Conservation (phyloP, 1,140 invertebrate species). For the Leptopilina clavipes region DNA sequence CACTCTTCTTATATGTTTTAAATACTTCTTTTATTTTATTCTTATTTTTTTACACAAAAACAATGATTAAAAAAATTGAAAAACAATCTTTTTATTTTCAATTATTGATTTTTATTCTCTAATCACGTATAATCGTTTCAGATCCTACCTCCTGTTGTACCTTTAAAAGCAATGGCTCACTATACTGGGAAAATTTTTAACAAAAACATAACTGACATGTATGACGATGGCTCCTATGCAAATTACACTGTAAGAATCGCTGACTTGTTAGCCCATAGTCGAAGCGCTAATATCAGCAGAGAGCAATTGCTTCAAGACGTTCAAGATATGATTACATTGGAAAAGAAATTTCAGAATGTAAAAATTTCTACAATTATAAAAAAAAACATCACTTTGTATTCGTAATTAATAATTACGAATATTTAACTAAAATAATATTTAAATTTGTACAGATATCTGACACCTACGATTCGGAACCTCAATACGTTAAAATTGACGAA, state of each 20-base stretch:
- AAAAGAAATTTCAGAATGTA: slow-evolving; percentile 32
- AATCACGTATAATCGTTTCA: background rate
- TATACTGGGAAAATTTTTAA: background rate
- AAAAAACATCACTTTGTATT: background rate
- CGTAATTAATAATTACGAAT: background rate
- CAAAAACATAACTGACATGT: background rate
- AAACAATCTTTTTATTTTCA: too few relatives aligned
- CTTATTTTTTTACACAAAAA: too few relatives aligned
- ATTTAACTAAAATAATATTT: background rate
- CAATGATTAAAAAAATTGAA: too few relatives aligned
- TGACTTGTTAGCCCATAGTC: background rate
- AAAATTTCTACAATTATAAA: background rate
- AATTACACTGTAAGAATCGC: background rate
- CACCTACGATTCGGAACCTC: background rate
- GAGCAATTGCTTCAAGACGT: slow-evolving; percentile 36
- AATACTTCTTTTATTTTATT: too few relatives aligned
- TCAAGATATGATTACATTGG: slow-evolving; percentile 31
- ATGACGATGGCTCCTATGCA: background rate
- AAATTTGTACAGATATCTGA: background rate
- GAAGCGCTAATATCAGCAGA: background rate
- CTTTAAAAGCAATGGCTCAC: background rate
- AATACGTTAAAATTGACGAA: background rate
- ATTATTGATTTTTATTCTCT: too few relatives aligned
- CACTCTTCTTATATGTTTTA: too few relatives aligned
- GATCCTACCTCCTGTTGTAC: background rate